Conservation (phyloP, 2,797 vertebrate genomes). For the Pangasius mekongensis region DNA sequence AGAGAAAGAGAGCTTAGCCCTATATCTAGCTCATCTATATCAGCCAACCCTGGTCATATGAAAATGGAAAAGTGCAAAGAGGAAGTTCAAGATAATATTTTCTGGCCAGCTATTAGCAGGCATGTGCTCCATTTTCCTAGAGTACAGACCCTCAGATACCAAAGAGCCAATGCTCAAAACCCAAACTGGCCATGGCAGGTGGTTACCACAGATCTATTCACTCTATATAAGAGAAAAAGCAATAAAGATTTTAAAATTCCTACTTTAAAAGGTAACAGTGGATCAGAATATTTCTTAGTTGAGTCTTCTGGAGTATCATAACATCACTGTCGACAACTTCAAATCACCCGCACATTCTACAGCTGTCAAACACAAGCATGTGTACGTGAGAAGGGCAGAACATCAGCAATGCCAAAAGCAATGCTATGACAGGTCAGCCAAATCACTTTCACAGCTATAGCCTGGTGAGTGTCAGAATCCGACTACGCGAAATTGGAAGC, state of each 20-base stretch:
- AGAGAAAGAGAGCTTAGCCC: neutral
- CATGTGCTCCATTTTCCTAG: neutral
- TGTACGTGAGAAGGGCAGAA: neutral
- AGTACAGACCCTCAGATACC: neutral
- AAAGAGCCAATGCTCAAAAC: neutral
- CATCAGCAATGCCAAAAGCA: neutral
- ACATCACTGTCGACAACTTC: neutral
- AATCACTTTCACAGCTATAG: neutral
- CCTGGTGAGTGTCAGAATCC: neutral
- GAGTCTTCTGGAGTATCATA: neutral
- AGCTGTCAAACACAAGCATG: neutral
- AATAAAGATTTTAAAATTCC: neutral
- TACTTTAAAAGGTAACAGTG: neutral
- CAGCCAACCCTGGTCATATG: no score
- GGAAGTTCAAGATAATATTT: neutral
- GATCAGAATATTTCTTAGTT: neutral
- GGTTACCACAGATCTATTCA: neutral
- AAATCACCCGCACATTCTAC: neutral
- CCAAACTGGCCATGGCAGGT: neutral
- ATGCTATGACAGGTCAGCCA: conserved; percentile 7
- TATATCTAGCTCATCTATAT: neutral
- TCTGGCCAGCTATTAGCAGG: neutral
- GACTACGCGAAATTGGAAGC: neutral
- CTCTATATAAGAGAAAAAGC: neutral
- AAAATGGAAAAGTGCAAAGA: no score